These are phyloP conservation scores for Notolepis coatsorum DNA, from an alignment of 2,797 vertebrate genomes.

Conservation along the genomic window DNA sequence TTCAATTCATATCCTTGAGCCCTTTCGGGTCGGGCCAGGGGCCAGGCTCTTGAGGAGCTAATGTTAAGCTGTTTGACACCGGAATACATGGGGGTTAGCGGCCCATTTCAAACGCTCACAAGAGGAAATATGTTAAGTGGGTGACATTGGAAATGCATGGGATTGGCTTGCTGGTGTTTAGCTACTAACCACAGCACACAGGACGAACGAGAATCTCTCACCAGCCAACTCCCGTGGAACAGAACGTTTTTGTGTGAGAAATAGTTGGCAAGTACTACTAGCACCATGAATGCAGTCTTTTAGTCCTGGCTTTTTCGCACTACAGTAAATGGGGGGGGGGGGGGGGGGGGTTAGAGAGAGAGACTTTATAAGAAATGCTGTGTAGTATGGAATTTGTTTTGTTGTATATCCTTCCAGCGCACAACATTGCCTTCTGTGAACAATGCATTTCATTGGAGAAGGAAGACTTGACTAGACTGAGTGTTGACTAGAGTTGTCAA, in stretches of 20 bases:
- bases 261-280: slow-evolving; percentile 1
- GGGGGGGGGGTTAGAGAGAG: background rate
- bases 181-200: slow-evolving; percentile 64
- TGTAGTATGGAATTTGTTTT: no score
- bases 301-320: background rate
- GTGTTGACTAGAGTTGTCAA: no score
- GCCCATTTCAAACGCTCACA: slow-evolving; percentile 67
- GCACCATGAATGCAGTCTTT: background rate
- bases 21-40: slow-evolving; percentile 13
- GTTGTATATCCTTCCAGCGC: no score
- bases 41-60: slow-evolving; percentile 25
- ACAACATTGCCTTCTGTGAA: no score
- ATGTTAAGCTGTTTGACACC: slow-evolving; percentile 55
- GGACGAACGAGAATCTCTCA: slow-evolving; percentile 52
- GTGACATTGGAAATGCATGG: slow-evolving; percentile 70
- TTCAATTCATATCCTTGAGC: slow-evolving; percentile 61
- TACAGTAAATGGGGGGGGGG: background rate
- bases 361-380: no score
- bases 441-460: no score
- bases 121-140: slow-evolving; percentile 71
- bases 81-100: slow-evolving; percentile 56
- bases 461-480: no score
- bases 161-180: slow-evolving; percentile 67
- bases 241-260: slow-evolving; percentile 29
- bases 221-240: slow-evolving; percentile 39